These are phyloP conservation scores for Trachemys scripta DNA, from an alignment of 2,113 vertebrate genomes.

Conservation along the genomic window DNA sequence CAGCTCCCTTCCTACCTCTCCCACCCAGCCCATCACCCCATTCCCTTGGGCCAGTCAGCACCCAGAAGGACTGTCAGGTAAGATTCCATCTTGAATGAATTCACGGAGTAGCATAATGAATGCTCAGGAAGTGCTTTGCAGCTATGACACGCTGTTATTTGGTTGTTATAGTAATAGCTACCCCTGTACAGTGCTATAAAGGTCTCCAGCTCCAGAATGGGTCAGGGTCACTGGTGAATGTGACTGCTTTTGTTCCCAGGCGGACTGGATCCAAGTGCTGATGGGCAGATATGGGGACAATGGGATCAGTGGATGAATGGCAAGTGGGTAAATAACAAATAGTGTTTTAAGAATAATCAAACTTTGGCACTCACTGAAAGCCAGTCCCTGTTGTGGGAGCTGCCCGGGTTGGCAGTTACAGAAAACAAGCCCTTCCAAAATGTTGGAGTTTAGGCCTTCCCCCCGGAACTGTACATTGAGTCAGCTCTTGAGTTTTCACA, in stretches of 20 bases:
- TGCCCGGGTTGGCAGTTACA: rapidly evolving
- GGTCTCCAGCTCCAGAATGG: neutral
- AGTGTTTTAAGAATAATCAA: neutral
- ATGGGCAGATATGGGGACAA: neutral
- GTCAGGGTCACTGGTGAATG: neutral
- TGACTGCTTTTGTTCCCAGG: neutral
- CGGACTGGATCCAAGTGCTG: neutral
- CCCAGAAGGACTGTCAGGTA: neutral
- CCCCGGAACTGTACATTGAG: neutral
- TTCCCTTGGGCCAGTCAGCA: neutral
- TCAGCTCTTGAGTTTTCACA: neutral
- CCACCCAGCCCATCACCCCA: neutral
- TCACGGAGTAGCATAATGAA: neutral
- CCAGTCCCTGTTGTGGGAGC: neutral
- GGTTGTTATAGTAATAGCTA: neutral
- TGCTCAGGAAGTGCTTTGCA: neutral
- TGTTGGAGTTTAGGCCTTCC: neutral
- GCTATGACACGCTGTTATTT: neutral
- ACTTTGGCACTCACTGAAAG: neutral
- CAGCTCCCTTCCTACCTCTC: neutral
- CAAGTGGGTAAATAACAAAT: neutral
- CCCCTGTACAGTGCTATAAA: neutral
- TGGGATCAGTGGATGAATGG: neutral
- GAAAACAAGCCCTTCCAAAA: neutral
- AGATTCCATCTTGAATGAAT: neutral